phyloP scores from a whole-genome alignment of 2,797 vertebrate species.

The Orientallactaga sibirica region DNA sequence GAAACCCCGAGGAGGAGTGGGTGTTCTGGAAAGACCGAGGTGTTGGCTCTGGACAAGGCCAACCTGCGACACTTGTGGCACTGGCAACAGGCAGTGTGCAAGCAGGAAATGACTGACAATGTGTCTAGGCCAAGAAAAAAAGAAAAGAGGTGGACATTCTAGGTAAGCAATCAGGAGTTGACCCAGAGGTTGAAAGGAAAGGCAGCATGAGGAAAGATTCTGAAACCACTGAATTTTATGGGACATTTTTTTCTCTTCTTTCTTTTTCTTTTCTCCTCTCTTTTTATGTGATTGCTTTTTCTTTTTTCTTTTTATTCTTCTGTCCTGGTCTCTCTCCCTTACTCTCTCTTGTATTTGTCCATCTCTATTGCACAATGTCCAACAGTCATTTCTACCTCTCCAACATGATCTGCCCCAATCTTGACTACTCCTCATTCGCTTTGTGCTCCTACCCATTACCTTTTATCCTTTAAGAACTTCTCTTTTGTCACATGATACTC shows the following conservation, averaged over 20 bases:
- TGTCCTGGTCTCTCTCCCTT: background rate
- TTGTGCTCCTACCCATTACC: background rate
- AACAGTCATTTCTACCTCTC: conserved; percentile 54
- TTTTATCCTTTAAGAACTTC: background rate
- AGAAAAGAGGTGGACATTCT: background rate
- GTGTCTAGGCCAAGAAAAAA: background rate
- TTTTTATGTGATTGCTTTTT: no score
- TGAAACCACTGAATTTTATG: background rate
- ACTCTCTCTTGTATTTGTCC: background rate
- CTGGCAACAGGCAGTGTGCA: background rate
- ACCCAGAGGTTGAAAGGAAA: background rate
- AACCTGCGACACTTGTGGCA: background rate
- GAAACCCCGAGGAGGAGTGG: background rate
- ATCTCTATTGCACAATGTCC: conserved; percentile 16
- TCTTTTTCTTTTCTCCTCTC: background rate
- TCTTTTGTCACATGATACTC: no score
- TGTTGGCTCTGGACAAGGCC: background rate
- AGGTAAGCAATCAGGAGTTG: background rate
- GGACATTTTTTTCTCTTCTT: background rate
- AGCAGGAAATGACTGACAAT: background rate
- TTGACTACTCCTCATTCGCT: conserved; percentile 14
- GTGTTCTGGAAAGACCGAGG: background rate
- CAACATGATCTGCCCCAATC: background rate
- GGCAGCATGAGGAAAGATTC: background rate
- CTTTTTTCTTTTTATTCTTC: no score